Conservation (phyloP, 2,113 vertebrate species). For the Machaerirhynchus nigripectus region DNA sequence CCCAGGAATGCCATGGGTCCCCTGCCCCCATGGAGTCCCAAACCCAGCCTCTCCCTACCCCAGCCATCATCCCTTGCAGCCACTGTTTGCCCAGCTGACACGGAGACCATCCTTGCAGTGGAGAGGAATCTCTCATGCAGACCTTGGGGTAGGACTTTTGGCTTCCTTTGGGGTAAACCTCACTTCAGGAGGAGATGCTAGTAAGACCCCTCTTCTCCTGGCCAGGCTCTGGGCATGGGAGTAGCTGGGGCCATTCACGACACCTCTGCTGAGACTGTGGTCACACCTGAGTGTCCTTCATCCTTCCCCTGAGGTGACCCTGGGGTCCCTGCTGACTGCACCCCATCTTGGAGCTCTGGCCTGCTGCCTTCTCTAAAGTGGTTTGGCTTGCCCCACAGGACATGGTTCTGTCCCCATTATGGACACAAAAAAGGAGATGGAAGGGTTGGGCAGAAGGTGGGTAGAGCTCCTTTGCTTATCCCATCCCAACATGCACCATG, state of each 20-base stretch:
- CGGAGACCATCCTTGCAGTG: not conserved
- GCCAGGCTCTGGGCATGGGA: not conserved
- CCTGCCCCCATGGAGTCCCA: conserved; percentile 10
- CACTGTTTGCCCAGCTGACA: not conserved
- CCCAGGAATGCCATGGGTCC: conserved; percentile 46
- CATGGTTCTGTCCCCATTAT: not conserved
- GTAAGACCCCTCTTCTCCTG: not conserved
- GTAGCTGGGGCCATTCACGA: not conserved
- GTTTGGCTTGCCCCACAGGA: not conserved
- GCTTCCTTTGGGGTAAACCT: not conserved
- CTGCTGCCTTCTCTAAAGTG: not conserved
- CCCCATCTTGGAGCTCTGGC: not conserved
- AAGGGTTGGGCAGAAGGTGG: not conserved
- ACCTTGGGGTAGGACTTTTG: not conserved
- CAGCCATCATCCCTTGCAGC: not conserved
- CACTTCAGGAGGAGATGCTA: not conserved
- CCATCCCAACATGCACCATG: not conserved
- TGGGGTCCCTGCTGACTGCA: not conserved
- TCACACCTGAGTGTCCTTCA: not conserved
- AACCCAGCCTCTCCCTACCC: not conserved
- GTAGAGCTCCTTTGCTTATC: not conserved
- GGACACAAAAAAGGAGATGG: not conserved
- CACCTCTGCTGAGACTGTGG: not conserved
- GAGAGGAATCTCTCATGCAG: not conserved
- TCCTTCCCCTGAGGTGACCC: not conserved